Evolutionary conservation across 1,140 invertebrate species (phyloP), one percentile per base, ranked within the genome.

Genomic region (Apis dorsata): DNA sequence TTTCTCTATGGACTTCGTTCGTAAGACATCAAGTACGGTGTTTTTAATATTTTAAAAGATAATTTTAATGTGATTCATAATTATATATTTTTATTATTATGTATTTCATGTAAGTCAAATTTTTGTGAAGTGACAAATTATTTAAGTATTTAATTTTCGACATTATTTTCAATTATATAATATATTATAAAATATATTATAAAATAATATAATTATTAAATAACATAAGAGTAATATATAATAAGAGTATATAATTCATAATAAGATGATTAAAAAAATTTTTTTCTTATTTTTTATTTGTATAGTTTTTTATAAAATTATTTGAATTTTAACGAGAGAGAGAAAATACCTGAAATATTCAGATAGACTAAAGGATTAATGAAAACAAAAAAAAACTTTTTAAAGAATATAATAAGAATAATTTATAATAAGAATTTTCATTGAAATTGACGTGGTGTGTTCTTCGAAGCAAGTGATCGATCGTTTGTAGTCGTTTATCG

Each of bases 391-490:
- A n/a, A 49, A 49, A 69, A 12, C 1, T 34, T 17, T n/a, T n/a
- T 19, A 63, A 17, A 57, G 1, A 21, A 13, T 3, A 24, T 24
- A 24, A 24, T 24, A 24, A 24, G 24, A 24, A 24, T 24, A 24
- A 24, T 34, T 34, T 3, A 19, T 9, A 9, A 79, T n/a, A 2
- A 11, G 7, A 65, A 65, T 24, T 74, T 74, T 69, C 44, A 10
- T 21, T 49, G 11, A 21, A 49, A 17, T 24, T 17, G 24, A 17
- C 21, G 9, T 51, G 11, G 53, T 34, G 19, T 0, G n/a, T 76
- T 44, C 24, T 34, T 59, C 24, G 55, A 28, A 51, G 51, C n/a
- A 3, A 77, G 44, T 82, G 81, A 87, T 84, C 75, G 85, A 87
- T 87, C 57, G 60, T 44, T 55, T 13, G 60, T n/a, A 44, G 70